Conservation (phyloP, 2,113 vertebrate genomes). For the Mugil cephalus region DNA sequence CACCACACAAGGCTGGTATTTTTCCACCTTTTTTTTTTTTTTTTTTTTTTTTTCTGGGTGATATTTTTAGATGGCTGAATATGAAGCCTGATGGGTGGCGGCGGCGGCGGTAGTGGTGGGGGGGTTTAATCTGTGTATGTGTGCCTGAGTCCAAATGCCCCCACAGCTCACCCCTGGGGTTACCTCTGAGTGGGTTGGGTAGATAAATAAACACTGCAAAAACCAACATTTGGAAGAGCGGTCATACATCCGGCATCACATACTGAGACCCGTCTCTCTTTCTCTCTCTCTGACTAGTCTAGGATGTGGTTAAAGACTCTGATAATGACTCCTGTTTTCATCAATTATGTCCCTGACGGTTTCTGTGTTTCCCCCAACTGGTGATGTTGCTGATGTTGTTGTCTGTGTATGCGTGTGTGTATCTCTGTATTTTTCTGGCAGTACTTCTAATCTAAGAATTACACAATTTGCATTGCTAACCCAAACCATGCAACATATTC, state of each 20-base stretch:
- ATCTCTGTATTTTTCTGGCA: slow-evolving; percentile 19
- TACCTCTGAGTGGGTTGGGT: slow-evolving; percentile 76
- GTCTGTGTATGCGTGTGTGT: slow-evolving; percentile 9
- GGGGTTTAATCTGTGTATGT: slow-evolving; percentile 13
- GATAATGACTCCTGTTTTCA: slow-evolving; percentile 65
- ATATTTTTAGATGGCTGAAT: slow-evolving; percentile 78
- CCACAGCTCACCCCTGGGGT: slow-evolving; percentile 67
- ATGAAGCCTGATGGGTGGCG: slow-evolving; percentile 56
- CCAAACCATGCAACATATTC: no score
- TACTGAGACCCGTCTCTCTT: slow-evolving; percentile 44
- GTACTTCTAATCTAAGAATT: no score
- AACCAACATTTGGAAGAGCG: slow-evolving; percentile 74
- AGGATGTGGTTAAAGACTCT: slow-evolving; percentile 70
- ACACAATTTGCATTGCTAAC: no score
- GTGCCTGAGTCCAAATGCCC: slow-evolving; percentile 44
- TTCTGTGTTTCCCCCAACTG: slow-evolving; percentile 35
- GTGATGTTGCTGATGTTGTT: slow-evolving; percentile 4
- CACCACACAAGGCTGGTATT: slow-evolving; percentile 71
- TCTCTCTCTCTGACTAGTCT: slow-evolving; percentile 32
- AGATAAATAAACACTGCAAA: slow-evolving; percentile 77
- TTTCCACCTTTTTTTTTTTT: slow-evolving; percentile 70
- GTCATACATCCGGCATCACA: slow-evolving; percentile 63
- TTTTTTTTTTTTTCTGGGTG: slow-evolving; percentile 35
- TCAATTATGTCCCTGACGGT: slow-evolving; percentile 44
- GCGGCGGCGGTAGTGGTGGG: slow-evolving; percentile 13